Base-by-base conservation (phyloP, 64 coral and sea anemone genomes). In the Porites australiensis region DNA sequence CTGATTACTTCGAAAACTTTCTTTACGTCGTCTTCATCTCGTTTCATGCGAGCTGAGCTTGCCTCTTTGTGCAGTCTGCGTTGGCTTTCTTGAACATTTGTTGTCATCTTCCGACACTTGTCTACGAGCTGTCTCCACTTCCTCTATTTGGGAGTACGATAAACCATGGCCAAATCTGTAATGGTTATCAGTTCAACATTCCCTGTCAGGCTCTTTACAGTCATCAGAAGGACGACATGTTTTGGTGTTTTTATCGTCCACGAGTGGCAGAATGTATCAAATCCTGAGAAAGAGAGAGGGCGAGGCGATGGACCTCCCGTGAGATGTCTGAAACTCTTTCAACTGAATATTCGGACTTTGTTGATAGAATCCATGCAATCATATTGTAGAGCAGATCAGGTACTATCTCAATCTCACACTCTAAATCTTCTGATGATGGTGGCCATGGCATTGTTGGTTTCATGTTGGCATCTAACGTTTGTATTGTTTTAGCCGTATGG, bases 151-250 rank as follows among this genome's bases (percentile, higher is more conserved):
- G 54, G 93, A 78, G 54, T 90, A 86, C 18, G 87, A 90, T 6
- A 95, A 50, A 72, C 92, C 76, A 74, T 94, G 92, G 44, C 92
- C 92, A 49, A 88, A 94, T 74, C 77, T 94, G 63, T 88, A 3
- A 93, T 46, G 27, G 83, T 93, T 37, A 93, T 23, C 9, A 88
- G 21, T 71, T 93, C 92, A 2, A 76, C 50, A 80, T 70, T 88
- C 20, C 76, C 85, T 21, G 92, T 93, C 8, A 93, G 75, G 46
- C 74, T 88, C 27, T 93, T 93, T 16, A 93, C 65, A 20, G 74
- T 88, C 22, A 87, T 68, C 4, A 83, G 92, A 8, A 93, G 76
- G 46, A 87, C 14, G 13, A 88, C 71, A 14, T 81, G 74, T 71
- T 89, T 89, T 23, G 87, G 87, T 2, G 71, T 89, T 16, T 89